Percentiles rank a stretch among this genome's conserved stretches.
phyloP scores from a whole-genome alignment of 2,888 invertebrate genomes.

The Acrobasis suavella region DNA sequence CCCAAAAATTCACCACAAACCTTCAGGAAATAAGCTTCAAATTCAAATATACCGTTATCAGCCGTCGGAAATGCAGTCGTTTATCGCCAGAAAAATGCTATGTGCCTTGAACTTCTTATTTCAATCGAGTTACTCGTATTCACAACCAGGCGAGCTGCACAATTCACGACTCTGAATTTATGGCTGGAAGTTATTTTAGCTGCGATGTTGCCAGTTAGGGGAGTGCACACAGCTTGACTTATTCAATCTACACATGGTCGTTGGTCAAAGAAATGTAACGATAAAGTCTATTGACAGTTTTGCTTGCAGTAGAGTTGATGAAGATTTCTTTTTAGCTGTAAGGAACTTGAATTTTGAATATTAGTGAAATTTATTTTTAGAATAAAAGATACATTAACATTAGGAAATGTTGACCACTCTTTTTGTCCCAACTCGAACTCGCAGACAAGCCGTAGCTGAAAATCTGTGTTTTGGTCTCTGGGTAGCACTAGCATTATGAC shows the following conservation, averaged over 20 bases:
- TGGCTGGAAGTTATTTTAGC: slow-evolving; percentile 51
- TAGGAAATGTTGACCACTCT: background rate
- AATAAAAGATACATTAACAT: background rate
- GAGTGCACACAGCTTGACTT: slow-evolving; percentile 3
- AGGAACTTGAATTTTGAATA: too few species aligned
- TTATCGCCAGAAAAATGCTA: slow-evolving; percentile 50
- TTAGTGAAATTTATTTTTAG: too few species aligned
- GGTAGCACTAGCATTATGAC: too few species aligned
- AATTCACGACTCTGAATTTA: slow-evolving; percentile 52
- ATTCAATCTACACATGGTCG: slow-evolving; percentile 3
- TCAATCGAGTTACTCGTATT: slow-evolving; percentile 56
- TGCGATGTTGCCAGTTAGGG: slow-evolving; percentile 32
- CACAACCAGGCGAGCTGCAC: slow-evolving; percentile 44
- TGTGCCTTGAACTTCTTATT: slow-evolving; percentile 50
- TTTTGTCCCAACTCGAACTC: too few species aligned
- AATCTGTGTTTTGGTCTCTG: too few species aligned
- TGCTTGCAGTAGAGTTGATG: background rate
- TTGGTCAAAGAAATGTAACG: background rate
- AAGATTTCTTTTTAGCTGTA: background rate
- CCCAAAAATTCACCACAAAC: too few species aligned
- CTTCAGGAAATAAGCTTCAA: background rate
- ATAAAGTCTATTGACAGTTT: background rate
- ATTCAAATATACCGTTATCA: slow-evolving; percentile 2
- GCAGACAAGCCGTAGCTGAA: too few species aligned
- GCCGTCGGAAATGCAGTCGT: slow-evolving; percentile 28